phyloP scores from a whole-genome alignment of 1,140 invertebrate species.

The Drosophila ficusphila region DNA sequence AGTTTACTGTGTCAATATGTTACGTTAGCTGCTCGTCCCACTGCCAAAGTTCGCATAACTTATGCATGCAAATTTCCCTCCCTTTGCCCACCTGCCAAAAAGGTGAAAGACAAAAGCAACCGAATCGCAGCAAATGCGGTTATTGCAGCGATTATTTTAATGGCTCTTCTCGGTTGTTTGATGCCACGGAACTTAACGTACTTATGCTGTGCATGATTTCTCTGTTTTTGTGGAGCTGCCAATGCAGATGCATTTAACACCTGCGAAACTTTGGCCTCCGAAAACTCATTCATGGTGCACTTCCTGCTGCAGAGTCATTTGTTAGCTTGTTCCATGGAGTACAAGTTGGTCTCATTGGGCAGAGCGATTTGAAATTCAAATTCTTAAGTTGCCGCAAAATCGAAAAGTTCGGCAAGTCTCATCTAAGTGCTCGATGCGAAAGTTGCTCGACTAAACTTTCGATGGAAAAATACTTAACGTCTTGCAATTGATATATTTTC shows the following conservation, averaged over 20 bases:
- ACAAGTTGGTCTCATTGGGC: constrained; percentile 38
- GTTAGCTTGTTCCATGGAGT: constrained; percentile 36
- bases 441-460: constrained; percentile 32
- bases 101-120: constrained; percentile 64
- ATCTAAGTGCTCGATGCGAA: constrained; percentile 39
- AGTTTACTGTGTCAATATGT: constrained; percentile 81
- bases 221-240: constrained; percentile 16
- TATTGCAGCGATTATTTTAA: constrained; percentile 82
- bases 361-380: constrained; percentile 48
- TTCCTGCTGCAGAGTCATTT: constrained; percentile 37
- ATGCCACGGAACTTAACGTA: constrained; percentile 42
- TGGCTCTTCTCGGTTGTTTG: constrained; percentile 65
- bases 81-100: constrained; percentile 37
- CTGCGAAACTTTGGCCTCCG: constrained; percentile 28
- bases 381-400: constrained; percentile 38
- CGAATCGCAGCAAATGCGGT: constrained; percentile 74
- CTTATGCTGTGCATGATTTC: constrained; percentile 36
- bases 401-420: constrained; percentile 34
- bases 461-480: constrained; percentile 32
- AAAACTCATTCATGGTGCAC: constrained; percentile 27
- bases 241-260: constrained; percentile 60
- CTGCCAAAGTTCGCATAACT: constrained; percentile 65
- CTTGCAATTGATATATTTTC: constrained; percentile 46
- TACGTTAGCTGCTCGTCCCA: constrained; percentile 64
- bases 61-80: constrained; percentile 76